These are phyloP conservation scores for Rutpela maculata DNA, from an alignment of 2,888 invertebrate genomes.

Conservation along the genomic window DNA sequence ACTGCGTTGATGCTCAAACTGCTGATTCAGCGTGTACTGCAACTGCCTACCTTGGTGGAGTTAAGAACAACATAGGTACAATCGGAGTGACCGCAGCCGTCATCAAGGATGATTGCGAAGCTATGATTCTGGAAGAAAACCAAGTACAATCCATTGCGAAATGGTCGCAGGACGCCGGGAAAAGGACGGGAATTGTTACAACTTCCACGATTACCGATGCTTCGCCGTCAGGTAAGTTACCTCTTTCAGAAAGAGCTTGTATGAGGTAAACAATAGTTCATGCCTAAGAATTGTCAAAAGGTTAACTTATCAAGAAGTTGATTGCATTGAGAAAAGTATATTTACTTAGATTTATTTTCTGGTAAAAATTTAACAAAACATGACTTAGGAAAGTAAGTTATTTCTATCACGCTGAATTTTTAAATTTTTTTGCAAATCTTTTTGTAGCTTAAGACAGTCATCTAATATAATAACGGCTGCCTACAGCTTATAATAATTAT, in stretches of 20 bases:
- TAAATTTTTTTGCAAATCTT: no score
- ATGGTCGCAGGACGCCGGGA: constrained; percentile 82
- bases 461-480: no score
- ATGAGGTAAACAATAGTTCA: no score
- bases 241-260: background rate
- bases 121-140: constrained; percentile 76
- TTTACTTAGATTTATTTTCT: no score
- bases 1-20: constrained; percentile 81
- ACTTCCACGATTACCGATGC: constrained; percentile 89
- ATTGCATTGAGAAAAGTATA: no score
- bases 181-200: constrained; percentile 83
- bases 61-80: constrained; percentile 86
- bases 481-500: no score
- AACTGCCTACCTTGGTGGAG: constrained; percentile 86
- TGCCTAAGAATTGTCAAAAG: no score
- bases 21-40: constrained; percentile 90
- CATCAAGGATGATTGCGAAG: constrained; percentile 78
- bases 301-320: no score
- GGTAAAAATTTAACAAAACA: no score
- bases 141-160: constrained; percentile 82
- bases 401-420: no score
- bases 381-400: no score
- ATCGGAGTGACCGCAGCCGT: constrained; percentile 85
- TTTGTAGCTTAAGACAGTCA: no score
- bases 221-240: constrained; percentile 78